These are phyloP conservation scores for Cettia cetti DNA, from an alignment of 2,113 vertebrate genomes.

Conservation along the genomic window DNA sequence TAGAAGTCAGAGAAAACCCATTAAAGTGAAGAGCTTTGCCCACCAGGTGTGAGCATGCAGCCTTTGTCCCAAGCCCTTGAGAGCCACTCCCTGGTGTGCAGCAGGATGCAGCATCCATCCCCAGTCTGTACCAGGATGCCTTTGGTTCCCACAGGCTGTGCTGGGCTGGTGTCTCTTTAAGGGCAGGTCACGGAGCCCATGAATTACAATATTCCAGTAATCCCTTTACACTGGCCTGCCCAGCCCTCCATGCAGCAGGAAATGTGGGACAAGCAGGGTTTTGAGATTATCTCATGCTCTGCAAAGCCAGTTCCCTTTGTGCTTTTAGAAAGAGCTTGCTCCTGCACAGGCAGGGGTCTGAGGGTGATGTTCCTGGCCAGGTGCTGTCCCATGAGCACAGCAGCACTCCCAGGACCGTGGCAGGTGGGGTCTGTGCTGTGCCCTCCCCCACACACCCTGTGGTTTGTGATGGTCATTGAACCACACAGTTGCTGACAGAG, in stretches of 20 bases:
- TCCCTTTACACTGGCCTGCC: neutral
- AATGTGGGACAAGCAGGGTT: constrained; percentile 57
- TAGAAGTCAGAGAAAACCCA: neutral
- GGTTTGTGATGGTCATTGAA: neutral
- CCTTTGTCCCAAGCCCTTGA: neutral
- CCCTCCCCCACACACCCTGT: fast-evolving
- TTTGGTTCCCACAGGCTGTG: neutral
- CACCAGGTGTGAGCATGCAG: fast-evolving
- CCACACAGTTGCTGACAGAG: neutral
- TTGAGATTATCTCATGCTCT: constrained; percentile 36
- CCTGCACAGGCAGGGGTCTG: neutral
- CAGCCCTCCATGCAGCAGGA: neutral
- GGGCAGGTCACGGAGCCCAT: neutral
- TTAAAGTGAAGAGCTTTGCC: fast-evolving
- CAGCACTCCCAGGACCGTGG: neutral
- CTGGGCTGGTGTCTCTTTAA: constrained; percentile 9
- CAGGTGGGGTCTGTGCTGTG: neutral
- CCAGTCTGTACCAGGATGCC: neutral
- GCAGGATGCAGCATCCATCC: neutral
- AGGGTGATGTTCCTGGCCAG: fast-evolving
- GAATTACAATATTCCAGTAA: neutral
- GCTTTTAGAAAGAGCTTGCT: neutral
- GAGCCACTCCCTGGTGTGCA: neutral
- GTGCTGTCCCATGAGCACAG: neutral
- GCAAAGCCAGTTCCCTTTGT: neutral